These are phyloP conservation scores for Diaprepes abbreviatus DNA, from an alignment of 2,888 invertebrate species.

Conservation along the genomic window DNA sequence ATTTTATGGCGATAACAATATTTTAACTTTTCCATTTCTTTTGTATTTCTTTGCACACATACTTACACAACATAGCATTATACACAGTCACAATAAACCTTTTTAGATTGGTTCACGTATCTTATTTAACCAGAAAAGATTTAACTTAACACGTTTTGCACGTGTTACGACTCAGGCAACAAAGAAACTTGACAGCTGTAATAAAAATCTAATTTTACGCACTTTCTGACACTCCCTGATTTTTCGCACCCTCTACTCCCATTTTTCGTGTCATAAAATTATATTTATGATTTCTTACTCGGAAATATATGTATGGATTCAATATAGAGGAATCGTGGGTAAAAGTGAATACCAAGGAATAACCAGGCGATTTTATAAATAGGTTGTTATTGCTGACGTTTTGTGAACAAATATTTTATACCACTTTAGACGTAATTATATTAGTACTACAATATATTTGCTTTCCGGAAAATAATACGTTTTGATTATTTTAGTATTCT, in stretches of 20 bases:
- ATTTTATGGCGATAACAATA: not conserved
- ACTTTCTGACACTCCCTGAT: slow-evolving; percentile 20
- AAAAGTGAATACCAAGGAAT: too few relatives aligned
- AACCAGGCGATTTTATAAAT: too few relatives aligned
- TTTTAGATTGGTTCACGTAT: slow-evolving; percentile 30
- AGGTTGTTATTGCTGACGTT: too few relatives aligned
- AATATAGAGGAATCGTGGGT: not conserved
- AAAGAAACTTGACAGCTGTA: slow-evolving; percentile 18
- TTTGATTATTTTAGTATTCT: too few relatives aligned
- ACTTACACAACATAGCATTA: not conserved
- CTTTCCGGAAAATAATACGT: too few relatives aligned
- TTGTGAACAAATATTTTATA: too few relatives aligned
- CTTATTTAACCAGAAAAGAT: slow-evolving; percentile 33
- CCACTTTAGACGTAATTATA: too few relatives aligned
- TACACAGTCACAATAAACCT: slow-evolving; percentile 13
- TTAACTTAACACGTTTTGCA: slow-evolving; percentile 19
- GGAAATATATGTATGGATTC: slow-evolving; percentile 15
- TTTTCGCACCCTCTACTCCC: slow-evolving; percentile 12
- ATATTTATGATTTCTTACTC: slow-evolving; percentile 31
- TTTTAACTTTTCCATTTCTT: not conserved
- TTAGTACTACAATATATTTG: too few relatives aligned
- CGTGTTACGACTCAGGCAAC: slow-evolving; percentile 26
- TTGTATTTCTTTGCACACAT: not conserved
- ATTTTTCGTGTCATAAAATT: slow-evolving; percentile 32
- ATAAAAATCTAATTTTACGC: slow-evolving; percentile 37